phyloP scores from a whole-genome alignment of 2,113 vertebrate species.

The Phylloscopus trochiloides region DNA sequence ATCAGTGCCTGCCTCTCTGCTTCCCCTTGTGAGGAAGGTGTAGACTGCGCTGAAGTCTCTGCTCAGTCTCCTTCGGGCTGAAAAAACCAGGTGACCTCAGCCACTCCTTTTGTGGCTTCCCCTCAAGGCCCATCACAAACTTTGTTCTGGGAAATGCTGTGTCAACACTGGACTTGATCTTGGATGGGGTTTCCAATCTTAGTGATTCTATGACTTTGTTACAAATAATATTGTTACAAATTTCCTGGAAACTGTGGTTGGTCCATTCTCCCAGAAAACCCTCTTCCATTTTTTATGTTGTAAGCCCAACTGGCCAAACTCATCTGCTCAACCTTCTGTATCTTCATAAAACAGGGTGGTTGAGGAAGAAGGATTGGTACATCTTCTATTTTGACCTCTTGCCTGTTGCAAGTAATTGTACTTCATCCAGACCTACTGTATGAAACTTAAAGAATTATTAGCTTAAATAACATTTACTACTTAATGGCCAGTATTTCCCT shows the following conservation, averaged over 20 bases:
- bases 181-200: background rate
- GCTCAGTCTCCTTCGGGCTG: background rate
- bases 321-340: background rate
- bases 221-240: background rate
- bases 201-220: background rate
- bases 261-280: background rate
- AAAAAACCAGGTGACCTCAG: background rate
- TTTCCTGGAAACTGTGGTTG: background rate
- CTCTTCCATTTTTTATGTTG: background rate
- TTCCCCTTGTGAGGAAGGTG: background rate
- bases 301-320: background rate
- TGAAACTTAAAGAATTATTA: background rate
- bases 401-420: background rate
- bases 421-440: background rate
- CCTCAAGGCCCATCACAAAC: background rate
- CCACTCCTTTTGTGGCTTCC: accelerated
- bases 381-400: background rate
- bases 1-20: background rate
- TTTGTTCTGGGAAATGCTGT: background rate
- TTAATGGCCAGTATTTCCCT: background rate
- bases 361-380: background rate
- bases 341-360: background rate
- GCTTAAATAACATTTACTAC: background rate
- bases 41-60: background rate
- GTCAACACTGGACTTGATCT: background rate